Percentiles rank a stretch among this genome's conserved stretches.
These are phyloP conservation scores for Otis tarda DNA, from an alignment of 2,113 vertebrate genomes.

Conservation along the genomic window DNA sequence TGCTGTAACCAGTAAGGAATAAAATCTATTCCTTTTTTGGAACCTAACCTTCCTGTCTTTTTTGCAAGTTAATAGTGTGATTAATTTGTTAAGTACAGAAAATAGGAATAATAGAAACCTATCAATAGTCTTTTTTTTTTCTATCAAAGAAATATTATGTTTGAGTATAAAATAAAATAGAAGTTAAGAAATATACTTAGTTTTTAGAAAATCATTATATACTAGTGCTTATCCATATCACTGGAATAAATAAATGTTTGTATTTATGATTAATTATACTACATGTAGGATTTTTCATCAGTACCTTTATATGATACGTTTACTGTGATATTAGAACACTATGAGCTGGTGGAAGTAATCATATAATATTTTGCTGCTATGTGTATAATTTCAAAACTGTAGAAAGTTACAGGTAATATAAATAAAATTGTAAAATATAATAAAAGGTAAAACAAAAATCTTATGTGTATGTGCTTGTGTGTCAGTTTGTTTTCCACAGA, in stretches of 20 bases:
- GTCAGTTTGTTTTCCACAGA: not conserved
- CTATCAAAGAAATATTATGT: not conserved
- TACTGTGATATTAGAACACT: not conserved
- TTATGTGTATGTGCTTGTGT: rapidly evolving
- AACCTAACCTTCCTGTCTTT: slow-evolving; percentile 18
- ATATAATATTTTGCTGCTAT: not conserved
- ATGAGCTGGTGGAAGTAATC: not conserved
- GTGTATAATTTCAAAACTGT: not conserved
- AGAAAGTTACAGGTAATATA: not conserved
- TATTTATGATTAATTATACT: not conserved
- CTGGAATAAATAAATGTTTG: not conserved
- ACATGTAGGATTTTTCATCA: not conserved
- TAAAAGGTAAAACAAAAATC: not conserved
- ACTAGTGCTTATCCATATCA: not conserved
- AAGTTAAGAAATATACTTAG: not conserved
- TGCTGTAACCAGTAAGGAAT: slow-evolving; percentile 17
- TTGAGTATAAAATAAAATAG: not conserved
- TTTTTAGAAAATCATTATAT: not conserved
- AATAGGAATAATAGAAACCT: not conserved
- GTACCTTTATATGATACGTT: not conserved
- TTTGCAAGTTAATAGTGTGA: slow-evolving; percentile 18
- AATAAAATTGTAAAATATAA: no score
- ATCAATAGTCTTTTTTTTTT: not conserved
- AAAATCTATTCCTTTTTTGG: slow-evolving; percentile 13
- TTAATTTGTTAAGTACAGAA: slow-evolving; percentile 11